Percentiles rank a stretch among this genome's conserved stretches.
Evolutionary conservation across 2,113 vertebrate genomes (phyloP).

Genomic region (Rhinichthys klamathensis): DNA sequence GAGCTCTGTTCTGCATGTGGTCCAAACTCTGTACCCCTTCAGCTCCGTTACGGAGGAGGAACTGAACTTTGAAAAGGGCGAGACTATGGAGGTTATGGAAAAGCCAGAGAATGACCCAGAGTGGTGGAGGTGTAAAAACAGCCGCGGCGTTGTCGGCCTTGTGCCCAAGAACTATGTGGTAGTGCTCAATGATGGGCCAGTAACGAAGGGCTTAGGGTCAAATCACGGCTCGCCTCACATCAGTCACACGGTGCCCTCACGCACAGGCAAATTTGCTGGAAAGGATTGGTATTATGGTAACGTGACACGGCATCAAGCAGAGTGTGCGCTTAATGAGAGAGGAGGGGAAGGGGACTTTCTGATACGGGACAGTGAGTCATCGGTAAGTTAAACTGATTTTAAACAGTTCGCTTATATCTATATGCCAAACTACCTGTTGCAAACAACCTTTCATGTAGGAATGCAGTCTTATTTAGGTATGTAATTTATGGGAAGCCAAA

Average conservation of each 20-base stretch:
- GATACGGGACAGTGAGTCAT: slow-evolving; percentile 97
- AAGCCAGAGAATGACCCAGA: slow-evolving; percentile 97
- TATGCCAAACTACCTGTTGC: background rate
- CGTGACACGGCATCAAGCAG: slow-evolving; percentile 92
- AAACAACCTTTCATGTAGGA: background rate
- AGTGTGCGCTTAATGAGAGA: slow-evolving; percentile 89
- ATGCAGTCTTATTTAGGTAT: background rate
- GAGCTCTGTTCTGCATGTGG: slow-evolving; percentile 83
- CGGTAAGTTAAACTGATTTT: slow-evolving; percentile 83
- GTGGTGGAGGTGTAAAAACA: slow-evolving; percentile 98
- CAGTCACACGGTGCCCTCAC: slow-evolving; percentile 77
- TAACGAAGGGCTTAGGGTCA: slow-evolving; percentile 64
- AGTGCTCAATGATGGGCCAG: slow-evolving; percentile 83
- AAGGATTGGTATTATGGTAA: slow-evolving; percentile 97
- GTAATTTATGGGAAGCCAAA: background rate
- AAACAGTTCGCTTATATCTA: background rate
- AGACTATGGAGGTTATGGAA: slow-evolving; percentile 98
- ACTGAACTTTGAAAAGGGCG: slow-evolving; percentile 98
- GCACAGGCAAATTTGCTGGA: slow-evolving; percentile 89
- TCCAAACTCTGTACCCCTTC: slow-evolving; percentile 97
- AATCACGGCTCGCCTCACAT: slow-evolving; percentile 70
- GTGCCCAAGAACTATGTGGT: slow-evolving; percentile 99
- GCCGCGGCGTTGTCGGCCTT: slow-evolving; percentile 89
- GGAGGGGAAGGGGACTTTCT: slow-evolving; percentile 96
- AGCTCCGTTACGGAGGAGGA: slow-evolving; percentile 96